These are phyloP conservation scores for Subacronicta megacephala DNA, from an alignment of 2,888 invertebrate species.

Conservation along the genomic window DNA sequence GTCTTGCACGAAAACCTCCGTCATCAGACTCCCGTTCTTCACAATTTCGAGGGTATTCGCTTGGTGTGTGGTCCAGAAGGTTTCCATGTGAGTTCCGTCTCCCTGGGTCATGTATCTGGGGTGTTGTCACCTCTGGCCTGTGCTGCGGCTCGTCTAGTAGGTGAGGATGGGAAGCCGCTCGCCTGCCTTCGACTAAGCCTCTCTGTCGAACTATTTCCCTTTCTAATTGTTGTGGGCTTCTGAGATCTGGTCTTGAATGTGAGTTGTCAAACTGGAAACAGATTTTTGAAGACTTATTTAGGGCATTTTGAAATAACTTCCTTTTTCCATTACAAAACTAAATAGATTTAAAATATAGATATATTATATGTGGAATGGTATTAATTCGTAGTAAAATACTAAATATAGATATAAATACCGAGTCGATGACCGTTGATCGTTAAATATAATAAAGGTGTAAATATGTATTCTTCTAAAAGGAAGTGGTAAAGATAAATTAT, in stretches of 20 bases:
- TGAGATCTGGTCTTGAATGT: slow-evolving; percentile 84
- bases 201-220: slow-evolving; percentile 89
- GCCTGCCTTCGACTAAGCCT: slow-evolving; percentile 88
- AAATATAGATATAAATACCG: slow-evolving; percentile 6
- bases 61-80: slow-evolving; percentile 81
- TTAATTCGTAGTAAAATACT: neutral
- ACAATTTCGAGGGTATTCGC: slow-evolving; percentile 70
- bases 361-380: neutral
- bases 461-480: slow-evolving; percentile 31
- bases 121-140: slow-evolving; percentile 75
- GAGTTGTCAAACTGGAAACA: slow-evolving; percentile 82
- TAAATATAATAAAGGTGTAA: slow-evolving; percentile 15
- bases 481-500: slow-evolving; percentile 29
- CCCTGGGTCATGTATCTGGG: slow-evolving; percentile 79
- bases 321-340: too few relatives aligned
- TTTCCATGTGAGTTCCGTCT: slow-evolving; percentile 91
- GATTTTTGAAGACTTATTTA: slow-evolving; percentile 1
- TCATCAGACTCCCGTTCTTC: slow-evolving; percentile 90
- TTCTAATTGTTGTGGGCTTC: slow-evolving; percentile 91
- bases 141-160: slow-evolving; percentile 86
- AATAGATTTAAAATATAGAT: too few relatives aligned
- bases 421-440: slow-evolving; percentile 25
- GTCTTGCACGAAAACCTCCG: slow-evolving; percentile 89
- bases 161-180: slow-evolving; percentile 92
- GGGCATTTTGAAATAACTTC: neutral